Percentiles rank a stretch among this genome's conserved stretches.
phyloP scores from a whole-genome alignment of 2,797 vertebrate genomes.

The Smutsia temminckii region DNA sequence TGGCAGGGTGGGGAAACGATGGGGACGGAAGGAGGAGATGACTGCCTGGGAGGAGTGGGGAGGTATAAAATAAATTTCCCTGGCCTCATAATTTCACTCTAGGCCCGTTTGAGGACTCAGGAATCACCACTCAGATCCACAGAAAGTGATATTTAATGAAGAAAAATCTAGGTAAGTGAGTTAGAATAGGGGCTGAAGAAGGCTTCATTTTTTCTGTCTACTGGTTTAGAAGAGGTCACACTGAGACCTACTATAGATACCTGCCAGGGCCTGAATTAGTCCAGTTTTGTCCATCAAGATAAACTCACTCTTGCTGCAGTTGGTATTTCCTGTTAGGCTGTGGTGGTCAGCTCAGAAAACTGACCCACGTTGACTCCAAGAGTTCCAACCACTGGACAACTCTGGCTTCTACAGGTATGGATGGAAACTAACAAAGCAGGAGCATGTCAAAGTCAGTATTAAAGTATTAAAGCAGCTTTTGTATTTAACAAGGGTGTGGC shows the following conservation, averaged over 20 bases:
- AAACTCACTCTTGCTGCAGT: not conserved
- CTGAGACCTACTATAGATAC: not conserved
- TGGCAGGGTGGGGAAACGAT: not conserved
- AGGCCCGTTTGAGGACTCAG: not conserved
- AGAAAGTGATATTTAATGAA: slow-evolving; percentile 10
- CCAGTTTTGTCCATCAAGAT: not conserved
- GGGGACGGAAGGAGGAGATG: not conserved
- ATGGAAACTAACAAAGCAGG: slow-evolving; percentile 38
- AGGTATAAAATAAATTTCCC: not conserved
- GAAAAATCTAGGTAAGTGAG: not conserved
- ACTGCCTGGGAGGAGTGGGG: not conserved
- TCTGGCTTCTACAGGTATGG: not conserved
- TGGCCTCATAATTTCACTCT: not conserved
- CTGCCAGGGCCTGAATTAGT: not conserved
- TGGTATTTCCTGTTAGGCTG: not conserved
- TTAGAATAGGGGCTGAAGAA: not conserved
- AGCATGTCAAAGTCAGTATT: slow-evolving; percentile 24
- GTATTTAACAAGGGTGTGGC: slow-evolving; percentile 8
- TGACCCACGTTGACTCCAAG: not conserved
- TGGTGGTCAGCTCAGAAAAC: slow-evolving; percentile 13
- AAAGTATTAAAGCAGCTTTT: slow-evolving; percentile 46
- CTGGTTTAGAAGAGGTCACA: not conserved
- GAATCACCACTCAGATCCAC: not conserved
- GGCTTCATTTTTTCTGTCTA: not conserved
- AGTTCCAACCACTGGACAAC: not conserved